Base-by-base conservation (phyloP, 64 coral and sea anemone species). In the Montipora foliosa region DNA sequence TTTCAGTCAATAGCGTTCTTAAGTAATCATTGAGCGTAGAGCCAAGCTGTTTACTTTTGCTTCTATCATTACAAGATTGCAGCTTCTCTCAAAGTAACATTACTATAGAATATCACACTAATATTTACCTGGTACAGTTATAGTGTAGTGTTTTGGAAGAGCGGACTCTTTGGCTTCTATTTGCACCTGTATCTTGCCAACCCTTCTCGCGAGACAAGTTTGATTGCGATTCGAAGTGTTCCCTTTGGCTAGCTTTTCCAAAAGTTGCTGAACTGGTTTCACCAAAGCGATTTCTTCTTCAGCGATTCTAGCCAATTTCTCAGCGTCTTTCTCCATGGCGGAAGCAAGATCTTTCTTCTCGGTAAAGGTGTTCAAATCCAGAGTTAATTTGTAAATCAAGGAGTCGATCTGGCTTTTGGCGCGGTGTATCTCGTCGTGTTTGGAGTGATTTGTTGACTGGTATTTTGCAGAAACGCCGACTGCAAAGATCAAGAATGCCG, bases 351-450 rank as follows among this genome's bases (percentile, higher is more conserved):
- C 22, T 21, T 21, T 62, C 15, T 81, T 81, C 6, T 81, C 0
- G 5, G 13, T 81, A 45, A 37, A 53, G 79, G 2, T 81, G 79
- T 81, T 62, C 48, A 81, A 81, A 62, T 81, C 79, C 47, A 81
- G 50, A 8, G 48, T 58, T 58, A 81, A 62, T 45, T 81, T 81
- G 79, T 57, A 57, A 37, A 81, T 53, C 6, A 81, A 15, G 7
- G 79, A 81, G 58, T 81, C 47, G 79, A 81, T 81, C 49, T 81
- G 47, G 14, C 79, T 81, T 62, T 58, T 58, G n/a, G 79, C 79
- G 49, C 79, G 79, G 22, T 81, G 22, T 10, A 58, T 52, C 16
- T 81, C 79, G 8, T 6, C 50, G 22, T 81, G 79, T 58, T 62
- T 58, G 49, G 79, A 51, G 8, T 0, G 15, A 8, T 81, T 81